Evolutionary conservation across 2,888 invertebrate genomes (phyloP), one percentile per base, ranked within the genome.

Genomic region (Deilephila porcellus): DNA sequence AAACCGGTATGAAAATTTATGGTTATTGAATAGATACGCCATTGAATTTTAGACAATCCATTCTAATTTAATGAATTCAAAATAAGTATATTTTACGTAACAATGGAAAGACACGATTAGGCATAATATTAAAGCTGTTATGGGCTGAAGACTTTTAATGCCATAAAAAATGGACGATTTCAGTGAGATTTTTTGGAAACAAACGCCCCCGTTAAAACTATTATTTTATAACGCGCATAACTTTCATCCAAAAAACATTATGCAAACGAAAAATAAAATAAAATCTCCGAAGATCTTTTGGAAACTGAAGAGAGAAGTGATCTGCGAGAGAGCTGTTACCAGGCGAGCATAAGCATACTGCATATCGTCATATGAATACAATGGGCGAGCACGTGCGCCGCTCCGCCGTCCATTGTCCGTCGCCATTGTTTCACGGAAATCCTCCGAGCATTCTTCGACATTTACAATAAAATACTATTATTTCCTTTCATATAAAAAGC

Each of bases 401-500:
- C 86, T 83, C 84, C 85, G 77, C 76, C 84, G 78, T 74, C 91
- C 88, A 92, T 93, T 93, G 93, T 93, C 91, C 87, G 82, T 77
- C 80, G 74, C 90, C 90, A 93, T 93, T 93, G 93, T 93, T 91
- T 91, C 89, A 91, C 86, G 88, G 90, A 91, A 91, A 91, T 91
- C 88, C 88, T 90, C 82, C 83, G 81, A 86, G 90, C 88, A 90
- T 82, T 88, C 86, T 89, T 91, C 89, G 90, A 89, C 90, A 91
- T 86, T 89, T 85, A 86, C 80, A 84, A 82, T 86, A 86, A 87
- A 73, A 73, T 73, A 73, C 59, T 73, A 73, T 67, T 73, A 67
- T 67, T 67, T 73, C 64, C 67, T 73, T 73, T 20, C 67, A 67
- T 67, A 67, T 67, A 67, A 67, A 67, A 72, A 34, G 56, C 59